Evolutionary conservation across 2,113 vertebrate species (phyloP), one percentile per base, ranked within the genome.

Genomic region (Vireo altiloquus): DNA sequence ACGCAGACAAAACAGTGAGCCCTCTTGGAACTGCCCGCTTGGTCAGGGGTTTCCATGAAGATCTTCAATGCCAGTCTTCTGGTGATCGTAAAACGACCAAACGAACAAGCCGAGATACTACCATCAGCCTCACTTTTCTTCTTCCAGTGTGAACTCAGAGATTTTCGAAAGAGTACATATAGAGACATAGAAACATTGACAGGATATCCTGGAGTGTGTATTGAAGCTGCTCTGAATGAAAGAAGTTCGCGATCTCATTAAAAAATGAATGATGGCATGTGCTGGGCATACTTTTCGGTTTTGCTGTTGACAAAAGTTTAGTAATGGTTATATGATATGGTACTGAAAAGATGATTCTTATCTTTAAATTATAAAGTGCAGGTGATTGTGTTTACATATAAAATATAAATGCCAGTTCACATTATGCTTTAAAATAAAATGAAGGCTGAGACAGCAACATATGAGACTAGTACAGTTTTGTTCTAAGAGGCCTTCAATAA

Each of bases 121-220:
- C 40, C 2, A 1, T 71, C 25, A 57, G 9, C 25, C 60, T 74
- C 24, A 3, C 28, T 66, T 72, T 22, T 10, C 31, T 70, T 21
- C 42, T 35, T 59, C 10, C n/a, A 12, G 11, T 35, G 60, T 27
- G 39, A 79, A 12, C 23, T 2, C 37, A 47, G 63, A 30, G 30
- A 9, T 53, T 76, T 72, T 60, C 0, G 1, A 37, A 56, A 13
- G 42, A 33, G 10, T 37, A 6, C 33, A 3, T 22, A 4, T 1
- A 52, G 54, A 37, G 54, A 35, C 4, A 10, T 0, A 33, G 42
- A 66, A 84, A 27, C 27, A 18, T 7, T 20, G 69, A n/a, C 28
- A 46, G 72, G 37, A 52, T 54, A 54, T 78, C 47, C 52, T 50
- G 56, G 23, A 10, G 2, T 57, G 46, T 70, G 20, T 39, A 3